These are phyloP conservation scores for Globicephala melas DNA, from an alignment of 2,113 vertebrate species.

Conservation along the genomic window DNA sequence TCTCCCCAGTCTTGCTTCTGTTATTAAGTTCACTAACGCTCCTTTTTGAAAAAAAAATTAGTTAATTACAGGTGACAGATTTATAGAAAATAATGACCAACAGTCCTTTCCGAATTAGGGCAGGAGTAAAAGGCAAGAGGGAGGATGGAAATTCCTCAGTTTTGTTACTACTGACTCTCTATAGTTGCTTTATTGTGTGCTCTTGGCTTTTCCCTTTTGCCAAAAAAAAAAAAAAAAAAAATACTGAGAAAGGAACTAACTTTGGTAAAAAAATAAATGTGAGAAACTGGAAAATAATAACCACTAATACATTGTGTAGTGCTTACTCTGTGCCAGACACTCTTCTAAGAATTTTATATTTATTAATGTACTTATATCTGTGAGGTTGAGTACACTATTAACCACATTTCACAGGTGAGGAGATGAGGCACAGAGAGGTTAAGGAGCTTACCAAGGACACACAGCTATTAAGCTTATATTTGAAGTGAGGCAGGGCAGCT, in stretches of 20 bases:
- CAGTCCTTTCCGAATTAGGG: background rate
- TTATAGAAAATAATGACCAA: background rate
- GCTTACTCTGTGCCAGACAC: background rate
- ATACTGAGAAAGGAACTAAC: background rate
- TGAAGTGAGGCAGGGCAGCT: background rate
- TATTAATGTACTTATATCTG: background rate
- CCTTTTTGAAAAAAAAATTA: background rate
- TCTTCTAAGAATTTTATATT: background rate
- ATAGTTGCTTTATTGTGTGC: background rate
- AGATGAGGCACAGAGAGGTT: conserved; percentile 16
- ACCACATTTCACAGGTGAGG: background rate
- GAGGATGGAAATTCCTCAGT: background rate
- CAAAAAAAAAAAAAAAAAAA: background rate
- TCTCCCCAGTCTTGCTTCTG: background rate
- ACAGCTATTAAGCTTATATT: background rate
- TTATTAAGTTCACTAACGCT: background rate
- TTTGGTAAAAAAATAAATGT: background rate
- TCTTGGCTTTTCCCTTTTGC: background rate
- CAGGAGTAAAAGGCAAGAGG: background rate
- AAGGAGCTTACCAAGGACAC: background rate
- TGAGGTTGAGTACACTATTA: background rate
- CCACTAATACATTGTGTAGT: background rate
- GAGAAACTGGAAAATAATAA: background rate
- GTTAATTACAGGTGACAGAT: background rate
- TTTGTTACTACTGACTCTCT: background rate